Evolutionary conservation across 2,797 vertebrate species (phyloP).

Genomic region (Erpetoichthys calabaricus): DNA sequence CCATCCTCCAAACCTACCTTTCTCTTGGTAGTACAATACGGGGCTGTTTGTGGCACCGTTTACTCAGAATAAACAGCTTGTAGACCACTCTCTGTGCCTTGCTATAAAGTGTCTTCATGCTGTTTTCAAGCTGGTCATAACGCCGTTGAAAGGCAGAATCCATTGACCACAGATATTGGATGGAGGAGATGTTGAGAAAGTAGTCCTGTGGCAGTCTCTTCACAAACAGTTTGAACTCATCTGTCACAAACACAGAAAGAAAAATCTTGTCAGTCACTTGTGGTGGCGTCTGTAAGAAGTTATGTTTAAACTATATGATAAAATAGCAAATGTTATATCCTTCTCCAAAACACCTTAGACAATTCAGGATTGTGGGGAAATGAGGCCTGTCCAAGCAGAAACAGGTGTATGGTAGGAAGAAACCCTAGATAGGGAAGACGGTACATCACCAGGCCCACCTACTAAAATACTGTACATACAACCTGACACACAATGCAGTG

Average conservation of each 20-base stretch:
- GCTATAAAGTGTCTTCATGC: constrained; percentile 69
- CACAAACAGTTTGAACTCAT: constrained; percentile 89
- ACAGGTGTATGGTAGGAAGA: too few relatives aligned
- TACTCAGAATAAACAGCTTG: constrained; percentile 91
- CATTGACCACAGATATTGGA: constrained; percentile 84
- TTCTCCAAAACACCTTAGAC: too few relatives aligned
- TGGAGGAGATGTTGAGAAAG: constrained; percentile 76
- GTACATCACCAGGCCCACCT: too few relatives aligned
- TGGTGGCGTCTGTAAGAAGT: too few relatives aligned
- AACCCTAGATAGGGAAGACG: too few relatives aligned
- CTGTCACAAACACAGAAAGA: constrained; percentile 38
- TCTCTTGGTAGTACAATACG: constrained; percentile 71
- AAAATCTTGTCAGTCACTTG: constrained; percentile 15
- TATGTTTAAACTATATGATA: too few relatives aligned
- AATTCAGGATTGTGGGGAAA: too few relatives aligned
- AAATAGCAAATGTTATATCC: too few relatives aligned
- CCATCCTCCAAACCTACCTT: constrained; percentile 50
- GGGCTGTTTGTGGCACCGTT: constrained; percentile 83
- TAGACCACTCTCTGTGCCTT: constrained; percentile 82
- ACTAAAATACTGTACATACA: too few relatives aligned
- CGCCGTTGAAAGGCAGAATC: constrained; percentile 80
- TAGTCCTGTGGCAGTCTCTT: constrained; percentile 76
- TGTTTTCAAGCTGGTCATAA: constrained; percentile 79
- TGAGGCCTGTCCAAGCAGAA: too few relatives aligned
- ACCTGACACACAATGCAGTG: too few relatives aligned